Percentiles rank a stretch among this genome's conserved stretches.
Evolutionary conservation across 1,140 invertebrate species (phyloP).

Genomic region (Brachystomella parvula): DNA sequence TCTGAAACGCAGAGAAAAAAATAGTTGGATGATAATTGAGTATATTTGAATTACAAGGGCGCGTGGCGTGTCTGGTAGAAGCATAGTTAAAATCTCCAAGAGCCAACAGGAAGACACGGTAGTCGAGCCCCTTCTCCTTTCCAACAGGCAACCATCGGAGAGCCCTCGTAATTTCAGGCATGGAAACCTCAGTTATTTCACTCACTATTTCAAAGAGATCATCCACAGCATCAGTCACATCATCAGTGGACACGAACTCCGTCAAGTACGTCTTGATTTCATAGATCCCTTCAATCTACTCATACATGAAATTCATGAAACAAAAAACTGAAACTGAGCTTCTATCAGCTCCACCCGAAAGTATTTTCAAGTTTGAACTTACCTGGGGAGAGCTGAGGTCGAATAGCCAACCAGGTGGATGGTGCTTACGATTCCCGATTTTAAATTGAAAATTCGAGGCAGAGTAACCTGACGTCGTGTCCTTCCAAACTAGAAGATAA

Average conservation of each 20-base stretch:
- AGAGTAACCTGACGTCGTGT: neutral
- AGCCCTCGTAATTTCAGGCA: neutral
- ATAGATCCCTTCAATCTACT: neutral
- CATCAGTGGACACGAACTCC: neutral
- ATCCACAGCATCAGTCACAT: neutral
- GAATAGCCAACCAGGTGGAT: neutral
- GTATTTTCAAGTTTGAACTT: conserved; percentile 1
- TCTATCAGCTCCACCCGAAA: no score
- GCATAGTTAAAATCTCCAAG: conserved; percentile 1
- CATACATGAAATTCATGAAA: neutral
- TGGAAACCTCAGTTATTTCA: neutral
- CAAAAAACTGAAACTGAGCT: neutral
- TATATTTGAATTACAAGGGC: neutral
- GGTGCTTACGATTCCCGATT: neutral
- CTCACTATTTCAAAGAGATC: neutral
- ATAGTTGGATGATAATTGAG: no score
- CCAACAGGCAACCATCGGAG: neutral
- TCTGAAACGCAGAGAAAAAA: no score
- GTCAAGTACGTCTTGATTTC: neutral
- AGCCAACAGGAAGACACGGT: neutral
- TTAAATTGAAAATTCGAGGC: neutral
- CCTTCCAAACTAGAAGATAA: neutral
- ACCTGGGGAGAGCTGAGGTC: neutral
- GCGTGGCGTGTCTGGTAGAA: neutral
- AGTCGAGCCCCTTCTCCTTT: neutral